These are phyloP conservation scores for Hippocampus mohnikei DNA, from an alignment of 2,113 vertebrate species.

Conservation along the genomic window DNA sequence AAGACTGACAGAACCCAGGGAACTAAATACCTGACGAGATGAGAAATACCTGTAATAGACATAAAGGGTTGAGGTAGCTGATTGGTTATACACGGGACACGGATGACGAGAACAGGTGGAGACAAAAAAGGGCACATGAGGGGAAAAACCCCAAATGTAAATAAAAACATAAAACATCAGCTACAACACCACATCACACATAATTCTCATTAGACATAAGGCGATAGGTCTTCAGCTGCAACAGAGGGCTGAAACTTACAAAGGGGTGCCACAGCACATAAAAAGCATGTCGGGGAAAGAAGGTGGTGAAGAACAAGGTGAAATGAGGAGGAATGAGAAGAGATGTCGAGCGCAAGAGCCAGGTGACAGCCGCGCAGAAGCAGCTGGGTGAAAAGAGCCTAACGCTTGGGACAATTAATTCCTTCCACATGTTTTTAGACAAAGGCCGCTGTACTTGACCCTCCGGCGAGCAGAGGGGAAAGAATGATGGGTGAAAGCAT, in stretches of 20 bases:
- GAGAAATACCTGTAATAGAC: too few species aligned
- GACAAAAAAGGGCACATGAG: too few species aligned
- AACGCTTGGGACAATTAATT: slow-evolving; percentile 67
- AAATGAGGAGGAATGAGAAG: slow-evolving; percentile 11
- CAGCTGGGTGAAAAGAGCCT: slow-evolving; percentile 59
- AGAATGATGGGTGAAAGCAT: slow-evolving; percentile 56
- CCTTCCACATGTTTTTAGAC: slow-evolving; percentile 66
- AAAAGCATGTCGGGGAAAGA: slow-evolving; percentile 17
- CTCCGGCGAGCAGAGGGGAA: slow-evolving; percentile 48
- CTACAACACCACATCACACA: slow-evolving; percentile 32
- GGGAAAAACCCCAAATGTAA: too few species aligned
- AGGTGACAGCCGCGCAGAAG: slow-evolving; percentile 61
- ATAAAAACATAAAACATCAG: slow-evolving; percentile 14
- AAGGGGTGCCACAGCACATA: slow-evolving; percentile 33
- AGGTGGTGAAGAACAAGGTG: slow-evolving; percentile 15
- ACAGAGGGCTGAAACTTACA: slow-evolving; percentile 60
- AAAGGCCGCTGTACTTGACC: slow-evolving; percentile 66
- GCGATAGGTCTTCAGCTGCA: slow-evolving; percentile 55
- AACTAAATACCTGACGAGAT: too few species aligned
- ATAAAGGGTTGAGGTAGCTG: too few species aligned
- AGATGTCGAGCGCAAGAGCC: slow-evolving; percentile 33
- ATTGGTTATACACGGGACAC: too few species aligned
- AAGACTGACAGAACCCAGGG: too few species aligned
- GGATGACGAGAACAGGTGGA: too few species aligned
- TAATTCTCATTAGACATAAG: slow-evolving; percentile 55